Evolutionary conservation across 2,113 vertebrate genomes (phyloP), one percentile per base, ranked within the genome.

Genomic region (Solenodon paradoxus): DNA sequence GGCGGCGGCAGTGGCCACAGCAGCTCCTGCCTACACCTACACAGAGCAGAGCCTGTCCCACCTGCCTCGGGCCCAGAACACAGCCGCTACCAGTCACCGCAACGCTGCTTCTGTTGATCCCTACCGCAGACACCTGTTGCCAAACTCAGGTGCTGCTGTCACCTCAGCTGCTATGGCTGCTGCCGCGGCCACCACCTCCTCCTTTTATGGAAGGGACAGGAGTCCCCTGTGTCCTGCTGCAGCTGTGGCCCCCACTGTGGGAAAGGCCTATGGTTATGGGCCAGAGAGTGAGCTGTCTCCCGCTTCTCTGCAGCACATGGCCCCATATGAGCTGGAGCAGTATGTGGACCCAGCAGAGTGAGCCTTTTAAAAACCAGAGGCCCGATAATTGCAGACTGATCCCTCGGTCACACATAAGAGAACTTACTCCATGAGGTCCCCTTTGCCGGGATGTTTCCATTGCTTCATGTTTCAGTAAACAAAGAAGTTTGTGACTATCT

Each of bases 201-300:
- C 99, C 96, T 99, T 99, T 98, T 99, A 99, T 93, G 96, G 98
- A 98, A 99, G 99, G 97, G 99, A 99, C 97, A 99, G 99, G 97
- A 99, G 99, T 98, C 99, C 99, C 79, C 98, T 99, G 97, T 99
- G 99, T 96, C 99, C 99, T 57, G 91, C 98, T 78, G 85, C 98
- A 63, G 96, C 98, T 72, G 97, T 98, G 97, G 98, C 98, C 81
- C 98, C 98, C 89, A 93, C 98, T 28, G 98, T 99, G 85, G 98
- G 98, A 92, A 99, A 99, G 97, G 99, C 99, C 97, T 99, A 99
- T 96, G 83, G 98, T 92, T 99, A 98, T 89, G 99, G 99, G 95
- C 99, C 99, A 61, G 97, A 97, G 77, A 98, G 99, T 97, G 99
- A 99, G 95, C 98, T 99, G 93, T 99, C 99, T 94, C 98, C 99